phyloP scores from a whole-genome alignment of 2,797 vertebrate species.

The Lerista edwardsae region DNA sequence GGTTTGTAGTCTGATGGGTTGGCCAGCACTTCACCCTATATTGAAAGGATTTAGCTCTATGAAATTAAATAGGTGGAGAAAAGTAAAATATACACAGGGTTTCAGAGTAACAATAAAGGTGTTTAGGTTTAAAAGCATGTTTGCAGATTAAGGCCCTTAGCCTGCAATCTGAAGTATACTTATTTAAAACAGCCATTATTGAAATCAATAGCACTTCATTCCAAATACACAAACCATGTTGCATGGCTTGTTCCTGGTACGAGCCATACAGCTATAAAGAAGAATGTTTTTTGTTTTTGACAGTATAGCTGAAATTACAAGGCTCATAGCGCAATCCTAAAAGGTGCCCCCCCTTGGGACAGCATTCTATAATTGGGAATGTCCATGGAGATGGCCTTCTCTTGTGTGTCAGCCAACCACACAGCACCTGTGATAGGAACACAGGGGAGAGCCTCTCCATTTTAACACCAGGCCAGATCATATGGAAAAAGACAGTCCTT shows the following conservation, averaged over 20 bases:
- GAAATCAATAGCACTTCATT: background rate
- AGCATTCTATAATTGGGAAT: no score
- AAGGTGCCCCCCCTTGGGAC: no score
- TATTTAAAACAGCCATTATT: background rate
- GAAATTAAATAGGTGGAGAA: conserved; percentile 25
- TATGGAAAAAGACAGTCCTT: no score
- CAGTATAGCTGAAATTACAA: background rate
- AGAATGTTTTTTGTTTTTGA: background rate
- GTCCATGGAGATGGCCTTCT: no score
- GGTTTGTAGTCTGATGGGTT: conserved; percentile 85
- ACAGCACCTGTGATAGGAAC: no score
- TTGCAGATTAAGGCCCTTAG: background rate
- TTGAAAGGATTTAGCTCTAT: conserved; percentile 47
- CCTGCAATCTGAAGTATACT: background rate
- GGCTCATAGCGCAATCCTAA: no score
- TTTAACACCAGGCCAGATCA: no score
- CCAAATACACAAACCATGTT: background rate
- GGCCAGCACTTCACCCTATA: conserved; percentile 76
- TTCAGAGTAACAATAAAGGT: conserved; percentile 8
- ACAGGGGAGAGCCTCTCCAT: no score
- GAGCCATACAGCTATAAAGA: no score
- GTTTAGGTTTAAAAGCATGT: no score
- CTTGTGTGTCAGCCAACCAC: no score
- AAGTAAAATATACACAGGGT: background rate
- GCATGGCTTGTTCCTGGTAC: background rate